Evolutionary conservation across 2,113 vertebrate genomes (phyloP).

Genomic region (Prochilodus magdalenae): DNA sequence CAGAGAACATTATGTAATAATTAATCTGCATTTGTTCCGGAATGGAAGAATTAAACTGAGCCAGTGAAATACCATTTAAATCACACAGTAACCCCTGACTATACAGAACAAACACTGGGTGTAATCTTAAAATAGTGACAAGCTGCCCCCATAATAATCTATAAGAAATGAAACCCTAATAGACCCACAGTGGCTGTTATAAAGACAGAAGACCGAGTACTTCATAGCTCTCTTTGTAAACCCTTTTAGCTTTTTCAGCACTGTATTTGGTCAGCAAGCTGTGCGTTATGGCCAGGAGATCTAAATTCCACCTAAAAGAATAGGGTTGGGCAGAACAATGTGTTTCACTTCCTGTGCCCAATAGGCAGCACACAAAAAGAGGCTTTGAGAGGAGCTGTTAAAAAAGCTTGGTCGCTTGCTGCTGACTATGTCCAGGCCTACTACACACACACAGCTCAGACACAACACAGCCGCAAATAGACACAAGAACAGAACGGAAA

Average conservation of each 20-base stretch:
- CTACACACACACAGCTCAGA: not conserved
- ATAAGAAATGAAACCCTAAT: conserved; percentile 28
- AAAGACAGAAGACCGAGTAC: not conserved
- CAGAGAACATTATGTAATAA: conserved; percentile 9
- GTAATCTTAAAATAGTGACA: conserved; percentile 25
- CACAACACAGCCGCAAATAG: not conserved
- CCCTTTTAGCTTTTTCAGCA: not conserved
- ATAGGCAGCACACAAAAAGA: conserved; percentile 32
- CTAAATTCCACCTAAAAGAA: conserved; percentile 35
- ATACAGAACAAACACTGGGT: conserved; percentile 2
- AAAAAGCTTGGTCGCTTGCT: not conserved
- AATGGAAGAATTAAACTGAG: not conserved
- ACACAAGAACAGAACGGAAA: not conserved
- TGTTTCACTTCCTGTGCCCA: conserved; percentile 25
- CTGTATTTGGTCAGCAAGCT: not conserved
- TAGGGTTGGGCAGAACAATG: conserved; percentile 2
- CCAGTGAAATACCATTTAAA: not conserved
- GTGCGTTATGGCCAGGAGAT: not conserved
- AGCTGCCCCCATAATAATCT: conserved; percentile 28
- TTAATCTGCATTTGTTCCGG: not conserved
- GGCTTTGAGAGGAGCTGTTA: conserved; percentile 25
- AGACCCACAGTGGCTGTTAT: conserved; percentile 6
- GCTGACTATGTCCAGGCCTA: not conserved
- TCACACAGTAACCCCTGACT: not conserved
- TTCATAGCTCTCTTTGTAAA: not conserved